Percentiles rank a stretch among this genome's conserved stretches.
Conservation (phyloP, 2,888 invertebrate species). For the Drosophila affinis region DNA sequence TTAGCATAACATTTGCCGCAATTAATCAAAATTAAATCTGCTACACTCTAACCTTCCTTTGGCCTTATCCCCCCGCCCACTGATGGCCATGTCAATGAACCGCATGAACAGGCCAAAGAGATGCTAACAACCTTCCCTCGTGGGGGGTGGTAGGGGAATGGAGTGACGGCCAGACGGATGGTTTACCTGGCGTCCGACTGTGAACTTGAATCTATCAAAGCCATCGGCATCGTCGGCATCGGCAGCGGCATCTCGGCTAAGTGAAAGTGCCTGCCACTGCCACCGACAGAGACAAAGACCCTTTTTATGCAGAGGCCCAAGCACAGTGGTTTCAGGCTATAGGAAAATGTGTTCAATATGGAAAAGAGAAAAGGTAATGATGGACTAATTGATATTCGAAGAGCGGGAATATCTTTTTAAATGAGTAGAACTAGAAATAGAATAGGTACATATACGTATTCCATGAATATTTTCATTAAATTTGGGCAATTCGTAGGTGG, state of each 20-base stretch:
- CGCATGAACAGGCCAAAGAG: constrained; percentile 33
- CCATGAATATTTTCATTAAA: no score
- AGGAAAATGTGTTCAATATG: neutral
- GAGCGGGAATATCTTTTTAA: no score
- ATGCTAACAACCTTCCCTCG: constrained; percentile 13
- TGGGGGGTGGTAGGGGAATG: no score
- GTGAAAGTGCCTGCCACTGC: constrained; percentile 50
- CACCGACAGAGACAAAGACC: constrained; percentile 56
- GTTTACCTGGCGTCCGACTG: constrained; percentile 45
- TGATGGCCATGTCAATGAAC: constrained; percentile 41
- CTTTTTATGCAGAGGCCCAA: neutral
- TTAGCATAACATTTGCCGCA: constrained; percentile 69
- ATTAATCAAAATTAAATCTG: constrained; percentile 66
- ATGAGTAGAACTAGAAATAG: no score
- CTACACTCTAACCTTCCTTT: neutral
- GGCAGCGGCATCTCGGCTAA: constrained; percentile 12
- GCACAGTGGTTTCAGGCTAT: constrained; percentile 10
- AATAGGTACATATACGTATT: no score
- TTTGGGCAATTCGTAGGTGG: no score
- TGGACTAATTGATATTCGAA: no score
- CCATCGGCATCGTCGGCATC: constrained; percentile 13
- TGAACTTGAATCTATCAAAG: constrained; percentile 57
- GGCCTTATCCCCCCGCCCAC: neutral
- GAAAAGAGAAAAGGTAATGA: neutral
- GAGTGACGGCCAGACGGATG: constrained; percentile 38